These are phyloP conservation scores for Hypsibius dujardini DNA, from an alignment of 1,140 invertebrate genomes.

Conservation along the genomic window DNA sequence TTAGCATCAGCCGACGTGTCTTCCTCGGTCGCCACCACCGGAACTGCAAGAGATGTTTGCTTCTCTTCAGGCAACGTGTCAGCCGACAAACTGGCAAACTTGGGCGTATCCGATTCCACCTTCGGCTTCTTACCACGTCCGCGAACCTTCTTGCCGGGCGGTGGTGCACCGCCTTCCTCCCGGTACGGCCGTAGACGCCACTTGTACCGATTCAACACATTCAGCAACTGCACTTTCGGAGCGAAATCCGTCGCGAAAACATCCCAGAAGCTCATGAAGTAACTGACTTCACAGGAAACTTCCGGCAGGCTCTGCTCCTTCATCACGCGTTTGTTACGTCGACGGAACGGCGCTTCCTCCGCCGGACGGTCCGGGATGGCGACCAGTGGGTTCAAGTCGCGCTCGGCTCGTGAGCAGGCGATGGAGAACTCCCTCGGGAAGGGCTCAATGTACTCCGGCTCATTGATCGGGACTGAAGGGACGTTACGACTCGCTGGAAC, in stretches of 20 bases:
- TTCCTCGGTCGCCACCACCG: not conserved
- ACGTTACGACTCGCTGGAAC: no score
- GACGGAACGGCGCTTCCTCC: not conserved
- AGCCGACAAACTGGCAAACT: not conserved
- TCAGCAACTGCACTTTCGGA: not conserved
- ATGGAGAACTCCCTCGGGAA: no score
- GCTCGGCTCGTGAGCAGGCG: no score
- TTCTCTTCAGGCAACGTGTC: not conserved
- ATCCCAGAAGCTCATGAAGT: constrained; percentile 1
- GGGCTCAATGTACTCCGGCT: no score
- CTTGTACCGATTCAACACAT: not conserved
- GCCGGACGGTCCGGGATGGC: not conserved
- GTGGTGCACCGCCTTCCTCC: not conserved
- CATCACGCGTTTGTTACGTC: not conserved
- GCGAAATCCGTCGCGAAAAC: not conserved
- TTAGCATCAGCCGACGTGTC: no score
- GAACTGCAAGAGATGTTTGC: not conserved
- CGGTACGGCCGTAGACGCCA: no score
- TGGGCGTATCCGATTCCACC: not conserved
- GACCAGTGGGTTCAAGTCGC: no score
- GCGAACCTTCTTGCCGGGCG: not conserved
- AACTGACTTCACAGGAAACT: not conserved
- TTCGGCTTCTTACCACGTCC: not conserved
- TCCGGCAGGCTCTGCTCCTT: not conserved
- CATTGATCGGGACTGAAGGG: no score